Percentiles rank a stretch among this genome's conserved stretches.
phyloP scores from a whole-genome alignment of 2,797 vertebrate species.

The Anabas testudineus region DNA sequence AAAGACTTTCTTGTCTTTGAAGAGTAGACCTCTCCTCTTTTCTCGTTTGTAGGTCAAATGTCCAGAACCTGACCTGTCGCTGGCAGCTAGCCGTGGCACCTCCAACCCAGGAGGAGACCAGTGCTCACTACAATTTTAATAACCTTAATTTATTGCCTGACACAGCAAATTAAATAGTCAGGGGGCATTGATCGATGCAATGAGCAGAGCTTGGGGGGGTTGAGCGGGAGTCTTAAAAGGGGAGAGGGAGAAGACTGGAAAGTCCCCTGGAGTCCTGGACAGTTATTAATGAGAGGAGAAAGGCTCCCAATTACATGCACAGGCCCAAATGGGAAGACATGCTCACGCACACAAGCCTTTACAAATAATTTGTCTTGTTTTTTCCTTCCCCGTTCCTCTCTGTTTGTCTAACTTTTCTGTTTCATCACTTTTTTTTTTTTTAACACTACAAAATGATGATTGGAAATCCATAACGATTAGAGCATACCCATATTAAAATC shows the following conservation, averaged over 20 bases:
- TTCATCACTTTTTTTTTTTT: neutral
- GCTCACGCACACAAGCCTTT: neutral
- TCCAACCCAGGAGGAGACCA: conserved; percentile 33
- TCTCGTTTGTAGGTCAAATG: conserved; percentile 7
- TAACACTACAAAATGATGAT: conserved; percentile 40
- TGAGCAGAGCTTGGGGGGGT: conserved; percentile 30
- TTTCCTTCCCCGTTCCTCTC: no score
- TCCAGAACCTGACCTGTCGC: conserved; percentile 50
- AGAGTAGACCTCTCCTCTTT: no score
- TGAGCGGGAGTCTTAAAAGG: conserved; percentile 31
- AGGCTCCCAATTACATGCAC: conserved; percentile 49
- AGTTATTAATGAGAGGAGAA: conserved; percentile 68
- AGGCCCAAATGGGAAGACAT: conserved; percentile 7
- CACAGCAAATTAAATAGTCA: conserved; percentile 75
- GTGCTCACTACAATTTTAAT: conserved; percentile 59
- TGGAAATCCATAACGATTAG: conserved; percentile 58
- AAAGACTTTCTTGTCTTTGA: no score
- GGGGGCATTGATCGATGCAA: conserved; percentile 62
- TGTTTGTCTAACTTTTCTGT: no score
- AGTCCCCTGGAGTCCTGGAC: conserved; percentile 56
- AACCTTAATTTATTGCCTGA: conserved; percentile 66
- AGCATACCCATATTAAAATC: conserved; percentile 36
- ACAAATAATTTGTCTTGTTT: neutral
- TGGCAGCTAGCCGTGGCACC: neutral
- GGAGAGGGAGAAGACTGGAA: conserved; percentile 31